A percentile compares a stretch with the other conserved stretches of the same genome.
These are phyloP conservation scores for Garrulus glandarius DNA, from an alignment of 2,797 vertebrate genomes.

Conservation along the genomic window DNA sequence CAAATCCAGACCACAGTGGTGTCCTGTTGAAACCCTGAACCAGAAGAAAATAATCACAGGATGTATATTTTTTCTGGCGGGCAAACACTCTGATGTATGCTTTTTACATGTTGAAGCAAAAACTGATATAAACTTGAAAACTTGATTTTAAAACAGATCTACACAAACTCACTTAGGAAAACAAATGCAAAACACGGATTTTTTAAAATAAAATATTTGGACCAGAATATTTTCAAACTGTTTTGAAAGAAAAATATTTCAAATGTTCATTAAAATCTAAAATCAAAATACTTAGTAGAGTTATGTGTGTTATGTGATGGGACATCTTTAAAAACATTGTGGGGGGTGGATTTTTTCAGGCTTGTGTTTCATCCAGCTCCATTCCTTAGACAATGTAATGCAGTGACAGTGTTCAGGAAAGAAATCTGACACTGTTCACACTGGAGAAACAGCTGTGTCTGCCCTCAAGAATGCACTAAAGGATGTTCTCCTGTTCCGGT, in stretches of 20 bases:
- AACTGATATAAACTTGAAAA: background rate
- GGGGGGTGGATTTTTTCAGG: background rate
- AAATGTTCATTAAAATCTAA: background rate
- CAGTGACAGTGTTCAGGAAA: background rate
- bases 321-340: background rate
- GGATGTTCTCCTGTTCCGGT: background rate
- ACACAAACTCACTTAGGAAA: background rate
- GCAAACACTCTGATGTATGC: background rate
- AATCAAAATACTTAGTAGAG: background rate
- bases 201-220: background rate
- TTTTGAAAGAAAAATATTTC: background rate
- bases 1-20: background rate
- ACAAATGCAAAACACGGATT: background rate
- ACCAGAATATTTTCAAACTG: background rate
- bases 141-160: background rate
- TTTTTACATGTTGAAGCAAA: background rate
- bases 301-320: fast-evolving
- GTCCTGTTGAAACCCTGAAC: background rate
- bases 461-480: background rate
- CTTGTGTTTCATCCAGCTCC: background rate
- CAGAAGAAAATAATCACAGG: background rate
- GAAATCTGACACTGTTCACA: background rate
- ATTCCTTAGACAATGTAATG: background rate
- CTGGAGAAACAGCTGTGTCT: background rate
- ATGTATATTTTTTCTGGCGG: fast-evolving